Evolutionary conservation across 2,113 vertebrate species (phyloP), one percentile per base, ranked within the genome.

Genomic region (Hypomesus transpacificus): DNA sequence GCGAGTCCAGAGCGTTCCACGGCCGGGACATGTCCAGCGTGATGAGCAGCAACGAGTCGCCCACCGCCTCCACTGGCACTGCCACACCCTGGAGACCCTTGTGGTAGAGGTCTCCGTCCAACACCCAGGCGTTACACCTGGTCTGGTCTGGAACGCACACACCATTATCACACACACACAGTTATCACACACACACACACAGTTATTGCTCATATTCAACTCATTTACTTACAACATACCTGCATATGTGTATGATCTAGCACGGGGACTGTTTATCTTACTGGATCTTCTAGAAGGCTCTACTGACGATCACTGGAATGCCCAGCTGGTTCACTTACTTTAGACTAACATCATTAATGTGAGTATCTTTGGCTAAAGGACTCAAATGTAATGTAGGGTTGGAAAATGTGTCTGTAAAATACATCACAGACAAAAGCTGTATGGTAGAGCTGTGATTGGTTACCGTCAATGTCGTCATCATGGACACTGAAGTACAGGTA

Each of bases 51-150:
- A 99, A 83, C 77, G 95, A 96, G 93, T 96, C 93, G 71, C 92
- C 91, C 74, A 98, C 85, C 58, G 94, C 94, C 79, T 89, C 88
- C 69, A 92, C 89, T 24, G 96, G 94, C 81, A 97, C 87, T 0
- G 95, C 97, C 73, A 99, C 98, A 61, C 95, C 96, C 85, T 98
- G 95, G 74, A 99, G 94, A 73, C 95, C 96, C 89, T 99, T 98
- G 87, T 98, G 96, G 89, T 97, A 99, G 11, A 97, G 91, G 86
- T 99, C 98, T 73, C 97, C 98, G 76, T 99, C 98, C 84, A 99
- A 90, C 81, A 99, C 95, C 98, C 97, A 98, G 0, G 95, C 93
- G 67, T 98, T 99, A 89, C 98, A 99, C 81, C 95, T 92, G 68
- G 97, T 93, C 62, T 96, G 95, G 87, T 99, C 97, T 99, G 80